Evolutionary conservation across 2,888 invertebrate genomes (phyloP).

Genomic region (Coleophora flavipennella): DNA sequence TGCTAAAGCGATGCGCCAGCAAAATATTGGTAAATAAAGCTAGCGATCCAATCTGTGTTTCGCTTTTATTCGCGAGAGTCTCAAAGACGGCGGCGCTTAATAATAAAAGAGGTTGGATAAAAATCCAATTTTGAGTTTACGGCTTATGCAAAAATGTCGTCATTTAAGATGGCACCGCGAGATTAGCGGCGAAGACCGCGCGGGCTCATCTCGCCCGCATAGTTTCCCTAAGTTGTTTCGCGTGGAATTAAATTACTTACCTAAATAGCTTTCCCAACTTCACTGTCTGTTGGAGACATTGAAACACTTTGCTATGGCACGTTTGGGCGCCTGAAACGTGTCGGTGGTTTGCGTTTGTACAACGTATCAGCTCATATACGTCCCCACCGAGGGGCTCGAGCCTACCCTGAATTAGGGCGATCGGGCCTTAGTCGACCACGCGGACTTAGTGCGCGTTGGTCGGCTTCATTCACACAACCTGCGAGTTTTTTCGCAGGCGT

Average conservation of each 20-base stretch:
- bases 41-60: conserved; percentile 16
- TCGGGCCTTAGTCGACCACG: too few relatives aligned
- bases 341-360: too few relatives aligned
- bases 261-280: conserved; percentile 49
- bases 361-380: too few relatives aligned
- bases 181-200: conserved; percentile 40
- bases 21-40: conserved; percentile 3
- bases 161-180: conserved; percentile 41
- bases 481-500: too few relatives aligned
- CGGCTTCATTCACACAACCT: too few relatives aligned
- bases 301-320: conserved; percentile 37
- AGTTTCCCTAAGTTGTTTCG: conserved; percentile 43
- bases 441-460: too few relatives aligned
- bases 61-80: conserved; percentile 16
- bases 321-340: conserved; percentile 23
- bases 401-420: too few relatives aligned
- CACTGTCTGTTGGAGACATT: conserved; percentile 39
- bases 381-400: too few relatives aligned
- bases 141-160: conserved; percentile 47
- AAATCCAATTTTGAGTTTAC: conserved; percentile 43
- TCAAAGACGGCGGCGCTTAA: conserved; percentile 28
- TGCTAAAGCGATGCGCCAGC: conserved; percentile 1
- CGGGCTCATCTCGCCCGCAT: conserved; percentile 37
- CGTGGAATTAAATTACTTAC: conserved; percentile 51
- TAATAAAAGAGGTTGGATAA: conserved; percentile 24